Base-by-base conservation (phyloP, 2,888 invertebrate genomes). In the Phoenoteleia sp. region DNA sequence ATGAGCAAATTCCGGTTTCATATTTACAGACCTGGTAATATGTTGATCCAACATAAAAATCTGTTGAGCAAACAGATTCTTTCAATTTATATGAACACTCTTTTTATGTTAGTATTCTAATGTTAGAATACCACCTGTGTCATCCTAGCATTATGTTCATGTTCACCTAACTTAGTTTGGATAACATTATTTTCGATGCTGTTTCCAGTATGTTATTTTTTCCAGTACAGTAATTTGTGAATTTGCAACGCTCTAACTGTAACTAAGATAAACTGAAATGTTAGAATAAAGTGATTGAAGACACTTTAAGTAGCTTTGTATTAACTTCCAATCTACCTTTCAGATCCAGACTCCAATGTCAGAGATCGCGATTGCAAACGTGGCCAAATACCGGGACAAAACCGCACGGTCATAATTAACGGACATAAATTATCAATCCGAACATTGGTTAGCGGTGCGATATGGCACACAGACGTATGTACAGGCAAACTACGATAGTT, bases 361-460 rank as follows among this genome's bases (percentile, higher is more conserved):
- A 79, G 81, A 42, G 76, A 74, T 81, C 80, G 76, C 79, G 84
- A 85, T 83, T 83, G 81, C 89, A 87, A 87, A 87, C 88, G 86
- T 86, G 84, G 82, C 82, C 88, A 87, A 91, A 89, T 90, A 89
- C 87, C 87, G 87, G 82, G 86, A 85, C 89, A 88, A 89, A 88
- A 91, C 92, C 92, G 90, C 90, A 91, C 84, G 90, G 87, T 91
- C 92, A 92, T 93, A 93, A 93, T 93, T 93, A 93, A 93, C 92
- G 88, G 92, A 88, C 92, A 93, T 93, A 93, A 93, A 93, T 93
- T 93, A 93, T 93, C 92, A 92, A 93, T 93, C 91, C 90, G 91
- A 91, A 89, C 92, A 91, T 93, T 90, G 91, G 93, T 92, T 91
- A 90, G 91, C 89, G 84, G 89, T 86, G 87, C 89, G 88, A 89